Evolutionary conservation across 2,797 vertebrate species (phyloP).

Genomic region (Argya squamiceps): DNA sequence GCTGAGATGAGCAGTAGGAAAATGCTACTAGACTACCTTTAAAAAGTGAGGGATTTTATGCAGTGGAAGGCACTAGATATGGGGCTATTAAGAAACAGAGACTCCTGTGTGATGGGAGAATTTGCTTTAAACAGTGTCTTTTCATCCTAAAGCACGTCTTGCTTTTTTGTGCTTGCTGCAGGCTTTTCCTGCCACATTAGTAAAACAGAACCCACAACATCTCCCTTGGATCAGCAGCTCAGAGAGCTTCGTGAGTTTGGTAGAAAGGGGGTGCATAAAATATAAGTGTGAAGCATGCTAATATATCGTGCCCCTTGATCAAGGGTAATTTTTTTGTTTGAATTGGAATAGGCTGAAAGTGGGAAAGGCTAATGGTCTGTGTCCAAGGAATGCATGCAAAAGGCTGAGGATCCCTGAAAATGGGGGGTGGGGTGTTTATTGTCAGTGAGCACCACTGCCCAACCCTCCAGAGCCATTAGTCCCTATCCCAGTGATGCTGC

Average conservation of each 20-base stretch:
- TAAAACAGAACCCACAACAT: not conserved
- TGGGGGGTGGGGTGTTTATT: rapidly evolving
- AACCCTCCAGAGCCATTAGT: not conserved
- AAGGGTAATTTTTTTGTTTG: not conserved
- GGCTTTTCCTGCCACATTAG: not conserved
- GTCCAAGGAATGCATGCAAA: not conserved
- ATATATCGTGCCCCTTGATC: not conserved
- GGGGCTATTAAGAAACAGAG: not conserved
- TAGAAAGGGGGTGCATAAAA: not conserved
- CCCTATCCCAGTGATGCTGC: rapidly evolving
- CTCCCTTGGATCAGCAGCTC: not conserved
- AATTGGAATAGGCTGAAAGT: not conserved
- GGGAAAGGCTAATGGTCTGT: not conserved
- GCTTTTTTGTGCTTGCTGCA: not conserved
- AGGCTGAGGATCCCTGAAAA: not conserved
- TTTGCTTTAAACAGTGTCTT: not conserved
- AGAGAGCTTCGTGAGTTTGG: not conserved
- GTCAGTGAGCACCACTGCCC: not conserved
- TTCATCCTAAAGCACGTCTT: not conserved
- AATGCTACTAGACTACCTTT: not conserved
- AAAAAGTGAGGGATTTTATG: not conserved
- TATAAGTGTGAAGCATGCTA: not conserved
- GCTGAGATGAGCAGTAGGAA: not conserved
- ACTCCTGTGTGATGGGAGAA: not conserved
- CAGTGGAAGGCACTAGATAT: not conserved